Evolutionary conservation across 2,888 invertebrate genomes (phyloP).

Genomic region (Andrena dorsata): DNA sequence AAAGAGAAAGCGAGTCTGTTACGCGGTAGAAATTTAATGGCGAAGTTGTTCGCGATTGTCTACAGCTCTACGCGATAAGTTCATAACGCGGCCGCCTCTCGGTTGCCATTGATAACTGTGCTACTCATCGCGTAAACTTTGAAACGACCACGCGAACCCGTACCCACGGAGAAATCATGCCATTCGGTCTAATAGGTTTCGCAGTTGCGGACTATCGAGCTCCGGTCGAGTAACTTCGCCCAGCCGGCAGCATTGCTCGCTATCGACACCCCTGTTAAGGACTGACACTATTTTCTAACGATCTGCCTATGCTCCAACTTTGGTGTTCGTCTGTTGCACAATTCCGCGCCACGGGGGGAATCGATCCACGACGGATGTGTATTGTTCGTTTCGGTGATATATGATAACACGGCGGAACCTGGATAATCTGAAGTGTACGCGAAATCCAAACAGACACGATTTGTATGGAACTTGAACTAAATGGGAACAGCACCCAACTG

Average conservation of each 20-base stretch:
- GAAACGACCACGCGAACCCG: conserved; percentile 56
- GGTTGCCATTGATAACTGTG: conserved; percentile 63
- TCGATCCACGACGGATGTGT: too few species aligned
- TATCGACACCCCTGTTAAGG: conserved; percentile 32
- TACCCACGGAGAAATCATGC: conserved; percentile 50
- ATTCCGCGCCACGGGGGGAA: neutral
- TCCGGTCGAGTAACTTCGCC: conserved; percentile 53
- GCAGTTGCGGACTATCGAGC: conserved; percentile 64
- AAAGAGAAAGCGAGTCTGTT: neutral
- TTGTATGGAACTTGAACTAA: too few species aligned
- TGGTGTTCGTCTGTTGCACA: neutral
- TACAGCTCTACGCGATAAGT: conserved; percentile 67
- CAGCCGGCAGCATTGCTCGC: conserved; percentile 9
- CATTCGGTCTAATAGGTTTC: conserved; percentile 65
- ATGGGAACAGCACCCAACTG: too few species aligned
- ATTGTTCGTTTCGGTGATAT: too few species aligned
- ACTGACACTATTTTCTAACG: conserved; percentile 25
- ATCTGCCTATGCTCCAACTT: conserved; percentile 3
- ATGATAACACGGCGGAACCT: too few species aligned
- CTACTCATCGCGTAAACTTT: conserved; percentile 59
- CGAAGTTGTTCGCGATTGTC: conserved; percentile 63
- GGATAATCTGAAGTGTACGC: too few species aligned
- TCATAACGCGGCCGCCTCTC: conserved; percentile 61
- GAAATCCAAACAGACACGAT: too few species aligned
- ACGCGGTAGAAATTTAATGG: conserved; percentile 61